These are phyloP conservation scores for Zoanthus solanderi DNA, from an alignment of 92 coral and sea anemone genomes.

Conservation along the genomic window DNA sequence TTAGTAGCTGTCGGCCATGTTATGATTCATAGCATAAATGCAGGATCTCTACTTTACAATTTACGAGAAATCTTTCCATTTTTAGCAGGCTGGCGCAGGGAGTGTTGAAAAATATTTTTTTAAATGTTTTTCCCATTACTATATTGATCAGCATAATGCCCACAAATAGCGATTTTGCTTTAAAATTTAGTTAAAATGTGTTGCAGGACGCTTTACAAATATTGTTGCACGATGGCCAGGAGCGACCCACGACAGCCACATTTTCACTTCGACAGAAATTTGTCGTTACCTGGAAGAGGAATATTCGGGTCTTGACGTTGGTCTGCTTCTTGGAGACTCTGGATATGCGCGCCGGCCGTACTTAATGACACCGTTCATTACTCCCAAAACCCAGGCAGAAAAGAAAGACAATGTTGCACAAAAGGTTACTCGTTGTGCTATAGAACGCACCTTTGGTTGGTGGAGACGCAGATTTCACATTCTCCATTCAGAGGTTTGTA, in stretches of 20 bases:
- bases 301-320: constrained; percentile 43
- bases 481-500: constrained; percentile 51
- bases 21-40: constrained; percentile 1
- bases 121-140: background rate
- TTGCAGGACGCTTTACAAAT: constrained; percentile 49
- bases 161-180: background rate
- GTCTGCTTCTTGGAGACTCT: constrained; percentile 55
- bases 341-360: constrained; percentile 44
- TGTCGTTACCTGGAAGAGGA: background rate
- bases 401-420: constrained; percentile 38
- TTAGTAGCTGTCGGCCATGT: constrained; percentile 9
- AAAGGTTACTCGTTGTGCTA: constrained; percentile 33
- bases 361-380: constrained; percentile 47
- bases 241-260: constrained; percentile 52
- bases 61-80: background rate
- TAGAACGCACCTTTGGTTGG: constrained; percentile 53
- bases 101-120: background rate
- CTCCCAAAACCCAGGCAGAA: constrained; percentile 33
- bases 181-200: background rate
- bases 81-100: constrained; percentile 9
- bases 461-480: constrained; percentile 56
- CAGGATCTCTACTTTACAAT: constrained; percentile 11
- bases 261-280: constrained; percentile 30
- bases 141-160: background rate
- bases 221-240: constrained; percentile 63